phyloP scores from a whole-genome alignment of 2,888 invertebrate species.

The Sericinus montela region DNA sequence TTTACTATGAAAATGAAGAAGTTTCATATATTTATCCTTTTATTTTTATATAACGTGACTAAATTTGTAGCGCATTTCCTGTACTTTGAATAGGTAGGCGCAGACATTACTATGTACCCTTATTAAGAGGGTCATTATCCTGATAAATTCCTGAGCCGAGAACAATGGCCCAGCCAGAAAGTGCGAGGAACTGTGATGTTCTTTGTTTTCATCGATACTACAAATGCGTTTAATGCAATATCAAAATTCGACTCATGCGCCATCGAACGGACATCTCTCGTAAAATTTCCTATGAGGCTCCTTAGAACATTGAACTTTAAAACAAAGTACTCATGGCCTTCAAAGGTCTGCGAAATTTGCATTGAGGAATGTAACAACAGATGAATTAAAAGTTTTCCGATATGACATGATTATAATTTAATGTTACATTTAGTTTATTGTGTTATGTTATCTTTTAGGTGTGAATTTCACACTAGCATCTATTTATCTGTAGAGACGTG shows the following conservation, averaged over 20 bases:
- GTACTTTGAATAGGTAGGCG: slow-evolving; percentile 49
- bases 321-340: slow-evolving; percentile 23
- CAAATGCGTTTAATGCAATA: slow-evolving; percentile 55
- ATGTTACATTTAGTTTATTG: too few relatives aligned
- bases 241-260: slow-evolving; percentile 69
- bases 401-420: not conserved
- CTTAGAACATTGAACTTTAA: slow-evolving; percentile 63
- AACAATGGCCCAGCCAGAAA: slow-evolving; percentile 66
- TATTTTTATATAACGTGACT: slow-evolving; percentile 4
- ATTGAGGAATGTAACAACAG: not conserved
- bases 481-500: too few relatives aligned
- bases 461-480: too few relatives aligned
- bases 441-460: too few relatives aligned
- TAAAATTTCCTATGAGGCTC: slow-evolving; percentile 56
- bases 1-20: too few relatives aligned
- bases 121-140: slow-evolving; percentile 66
- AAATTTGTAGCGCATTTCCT: slow-evolving; percentile 45
- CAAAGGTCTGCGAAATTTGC: not conserved
- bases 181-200: slow-evolving; percentile 51
- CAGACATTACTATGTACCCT: slow-evolving; percentile 58
- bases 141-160: slow-evolving; percentile 37
- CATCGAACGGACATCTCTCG: slow-evolving; percentile 55
- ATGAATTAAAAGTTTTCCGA: not conserved
- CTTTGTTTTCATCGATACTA: slow-evolving; percentile 60
- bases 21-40: not conserved